Evolutionary conservation across 2,113 vertebrate genomes (phyloP), one percentile per base, ranked within the genome.

Genomic region (Choloepus hoffmanni): DNA sequence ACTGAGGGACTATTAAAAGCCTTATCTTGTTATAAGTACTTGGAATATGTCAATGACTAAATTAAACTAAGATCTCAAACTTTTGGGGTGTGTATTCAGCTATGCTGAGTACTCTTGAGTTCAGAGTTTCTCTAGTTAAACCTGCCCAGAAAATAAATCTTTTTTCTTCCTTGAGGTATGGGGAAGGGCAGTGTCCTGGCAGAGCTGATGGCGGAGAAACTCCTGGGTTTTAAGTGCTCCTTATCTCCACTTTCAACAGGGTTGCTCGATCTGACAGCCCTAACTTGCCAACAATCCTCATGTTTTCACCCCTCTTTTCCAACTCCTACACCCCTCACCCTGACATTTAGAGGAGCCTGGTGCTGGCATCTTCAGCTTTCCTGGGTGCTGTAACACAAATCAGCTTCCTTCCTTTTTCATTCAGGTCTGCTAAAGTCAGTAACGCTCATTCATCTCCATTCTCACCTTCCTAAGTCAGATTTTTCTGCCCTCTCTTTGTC

Each of bases 1-100:
- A 74, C 89, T 43, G 83, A 92, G 76, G 83, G 65, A 60, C 28
- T 86, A 48, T 58, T 84, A 67, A 90, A 62, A 43, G 60, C 40
- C 48, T 91, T 76, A 30, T 14, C 33, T 73, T 65, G 5, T 68
- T 85, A 50, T 91, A 40, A 36, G 21, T 33, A 86, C 8, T 73
- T 73, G 18, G 82, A 45, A 70, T 73, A n/a, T 1, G 50, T 82
- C 18, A 28, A 16, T 72, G 45, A 68, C 45, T 40, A 83, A 82
- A 83, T 82, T 12, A 78, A n/a, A 62, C 55, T 30, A 72, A 92
- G 83, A 30, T 67, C 33, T 83, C 28, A 83, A 9, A 8, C 2
- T 73, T 85, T 48, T 45, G 76, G 81, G 87, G 18, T 30, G 73
- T 3, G 67, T 78, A 67, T 45, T 53, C 65, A 96, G 13, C 43